Conservation (phyloP, 2,797 vertebrate species). For the Balearica regulorum region DNA sequence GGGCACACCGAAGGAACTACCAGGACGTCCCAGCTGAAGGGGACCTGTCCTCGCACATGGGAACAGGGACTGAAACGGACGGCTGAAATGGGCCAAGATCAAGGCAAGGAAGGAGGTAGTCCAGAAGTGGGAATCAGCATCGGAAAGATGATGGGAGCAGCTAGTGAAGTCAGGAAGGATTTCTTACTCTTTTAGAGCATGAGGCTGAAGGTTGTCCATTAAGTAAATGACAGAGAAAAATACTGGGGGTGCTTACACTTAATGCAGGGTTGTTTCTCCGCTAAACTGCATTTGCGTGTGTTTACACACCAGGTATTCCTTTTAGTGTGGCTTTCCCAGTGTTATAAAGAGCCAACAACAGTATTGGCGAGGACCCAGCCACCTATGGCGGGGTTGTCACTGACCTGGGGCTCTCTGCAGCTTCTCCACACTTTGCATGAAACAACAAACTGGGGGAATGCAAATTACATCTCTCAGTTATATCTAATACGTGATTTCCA, state of each 20-base stretch:
- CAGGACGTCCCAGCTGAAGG: not conserved
- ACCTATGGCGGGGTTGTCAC: not conserved
- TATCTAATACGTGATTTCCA: not conserved
- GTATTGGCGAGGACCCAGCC: not conserved
- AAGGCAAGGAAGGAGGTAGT: not conserved
- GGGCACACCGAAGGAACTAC: fast-evolving
- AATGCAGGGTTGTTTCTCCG: not conserved
- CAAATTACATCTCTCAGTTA: not conserved
- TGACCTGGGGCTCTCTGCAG: not conserved
- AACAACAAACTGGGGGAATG: not conserved
- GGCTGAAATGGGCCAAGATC: not conserved
- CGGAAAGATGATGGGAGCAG: not conserved
- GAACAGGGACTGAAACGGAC: not conserved
- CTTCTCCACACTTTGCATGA: not conserved
- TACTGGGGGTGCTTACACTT: not conserved
- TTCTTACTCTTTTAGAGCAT: not conserved
- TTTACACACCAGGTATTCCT: not conserved
- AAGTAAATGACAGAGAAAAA: not conserved
- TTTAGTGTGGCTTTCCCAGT: not conserved
- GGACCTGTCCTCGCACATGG: not conserved
- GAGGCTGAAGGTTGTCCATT: not conserved
- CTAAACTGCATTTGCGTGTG: not conserved
- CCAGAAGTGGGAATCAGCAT: not conserved
- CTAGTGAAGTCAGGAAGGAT: not conserved
- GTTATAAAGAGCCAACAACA: not conserved